These are phyloP conservation scores for Protobothrops flavoviridis DNA, from an alignment of 2,113 vertebrate genomes.

Conservation along the genomic window DNA sequence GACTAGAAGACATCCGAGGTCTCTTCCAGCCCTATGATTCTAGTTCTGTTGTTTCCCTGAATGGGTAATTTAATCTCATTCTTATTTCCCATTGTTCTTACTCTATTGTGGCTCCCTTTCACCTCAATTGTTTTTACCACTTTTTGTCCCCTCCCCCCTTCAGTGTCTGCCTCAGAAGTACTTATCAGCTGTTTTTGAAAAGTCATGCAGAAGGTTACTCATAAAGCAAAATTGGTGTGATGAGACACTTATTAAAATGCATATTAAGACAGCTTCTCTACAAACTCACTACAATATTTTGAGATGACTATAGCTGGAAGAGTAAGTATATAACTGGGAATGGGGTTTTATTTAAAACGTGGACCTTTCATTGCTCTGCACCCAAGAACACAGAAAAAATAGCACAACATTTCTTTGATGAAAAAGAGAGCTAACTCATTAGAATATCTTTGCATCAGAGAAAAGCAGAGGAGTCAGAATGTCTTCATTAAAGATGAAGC, in stretches of 20 bases:
- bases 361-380: not conserved
- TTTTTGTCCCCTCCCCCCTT: not conserved
- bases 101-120: not conserved
- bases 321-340: not conserved
- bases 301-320: not conserved
- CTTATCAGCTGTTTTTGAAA: not conserved
- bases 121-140: no score
- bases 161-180: not conserved
- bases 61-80: not conserved
- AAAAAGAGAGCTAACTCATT: not conserved
- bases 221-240: not conserved
- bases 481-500: slow-evolving; percentile 21
- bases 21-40: not conserved
- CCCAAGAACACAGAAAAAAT: not conserved
- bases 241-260: not conserved
- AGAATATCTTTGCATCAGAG: not conserved
- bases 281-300: not conserved
- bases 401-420: not conserved
- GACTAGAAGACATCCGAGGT: not conserved
- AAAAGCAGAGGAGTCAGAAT: slow-evolving; percentile 2
- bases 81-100: not conserved
- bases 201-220: not conserved
- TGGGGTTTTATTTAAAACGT: not conserved
- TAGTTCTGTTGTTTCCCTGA: not conserved
- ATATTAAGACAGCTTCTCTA: no score